Conservation (phyloP, 2,113 vertebrate genomes). For the Vireo altiloquus region DNA sequence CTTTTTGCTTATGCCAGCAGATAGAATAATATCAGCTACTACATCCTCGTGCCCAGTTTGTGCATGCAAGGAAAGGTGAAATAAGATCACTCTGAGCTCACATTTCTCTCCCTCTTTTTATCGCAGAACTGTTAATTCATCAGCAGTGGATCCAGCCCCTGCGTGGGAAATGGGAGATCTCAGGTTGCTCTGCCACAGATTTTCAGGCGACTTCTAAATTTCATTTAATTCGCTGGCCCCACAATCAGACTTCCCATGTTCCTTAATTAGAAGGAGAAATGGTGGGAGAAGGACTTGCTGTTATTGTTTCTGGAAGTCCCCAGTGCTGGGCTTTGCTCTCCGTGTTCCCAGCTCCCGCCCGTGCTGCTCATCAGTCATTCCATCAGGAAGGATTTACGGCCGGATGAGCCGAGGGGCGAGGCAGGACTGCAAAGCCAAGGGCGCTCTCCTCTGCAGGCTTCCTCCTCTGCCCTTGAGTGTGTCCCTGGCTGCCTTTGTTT, state of each 20-base stretch:
- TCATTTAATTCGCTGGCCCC: not conserved
- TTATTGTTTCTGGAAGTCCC: not conserved
- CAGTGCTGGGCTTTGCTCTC: not conserved
- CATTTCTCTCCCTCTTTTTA: not conserved
- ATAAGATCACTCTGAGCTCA: not conserved
- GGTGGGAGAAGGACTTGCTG: not conserved
- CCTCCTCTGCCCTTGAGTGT: not conserved
- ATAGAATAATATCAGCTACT: not conserved
- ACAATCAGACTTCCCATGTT: not conserved
- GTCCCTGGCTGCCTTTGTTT: not conserved
- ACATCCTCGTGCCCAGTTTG: not conserved
- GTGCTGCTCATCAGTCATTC: rapidly evolving
- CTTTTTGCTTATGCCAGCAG: not conserved
- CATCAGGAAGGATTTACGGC: not conserved
- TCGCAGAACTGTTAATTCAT: not conserved
- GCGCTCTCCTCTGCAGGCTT: not conserved
- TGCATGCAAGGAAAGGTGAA: not conserved
- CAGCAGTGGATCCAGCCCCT: rapidly evolving
- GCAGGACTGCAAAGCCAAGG: not conserved
- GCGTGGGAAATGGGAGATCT: rapidly evolving
- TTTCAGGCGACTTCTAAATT: not conserved
- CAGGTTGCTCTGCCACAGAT: rapidly evolving
- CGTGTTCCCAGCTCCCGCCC: not conserved
- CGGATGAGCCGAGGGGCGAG: not conserved
- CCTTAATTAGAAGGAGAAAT: not conserved